These are phyloP conservation scores for Crotalus horridus DNA, from an alignment of 2,113 vertebrate genomes.

Conservation along the genomic window DNA sequence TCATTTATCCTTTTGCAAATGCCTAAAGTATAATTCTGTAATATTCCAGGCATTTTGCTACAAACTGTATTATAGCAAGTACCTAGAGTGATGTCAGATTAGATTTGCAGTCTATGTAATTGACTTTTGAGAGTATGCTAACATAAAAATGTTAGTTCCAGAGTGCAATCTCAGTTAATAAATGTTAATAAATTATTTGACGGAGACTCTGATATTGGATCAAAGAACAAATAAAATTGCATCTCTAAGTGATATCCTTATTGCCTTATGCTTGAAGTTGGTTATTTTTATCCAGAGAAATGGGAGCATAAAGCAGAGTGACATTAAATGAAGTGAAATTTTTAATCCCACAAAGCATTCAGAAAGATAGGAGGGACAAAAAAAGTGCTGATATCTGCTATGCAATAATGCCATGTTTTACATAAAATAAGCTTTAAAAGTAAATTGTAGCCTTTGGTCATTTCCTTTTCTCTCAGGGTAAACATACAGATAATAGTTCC, in stretches of 20 bases:
- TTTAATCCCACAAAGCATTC: conserved; percentile 8
- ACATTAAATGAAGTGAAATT: conserved; percentile 13
- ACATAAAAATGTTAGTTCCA: not conserved
- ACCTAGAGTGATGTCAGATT: not conserved
- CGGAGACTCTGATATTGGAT: not conserved
- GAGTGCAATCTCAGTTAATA: not conserved
- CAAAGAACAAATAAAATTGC: not conserved
- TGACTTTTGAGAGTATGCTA: not conserved
- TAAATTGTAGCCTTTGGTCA: not conserved
- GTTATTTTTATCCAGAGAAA: not conserved
- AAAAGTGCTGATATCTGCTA: not conserved
- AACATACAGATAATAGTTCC: conserved; percentile 24
- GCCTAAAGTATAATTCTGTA: not conserved
- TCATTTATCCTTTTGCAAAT: not conserved
- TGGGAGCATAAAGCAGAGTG: not conserved
- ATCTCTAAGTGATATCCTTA: not conserved
- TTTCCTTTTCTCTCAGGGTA: conserved; percentile 19
- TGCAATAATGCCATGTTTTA: not conserved
- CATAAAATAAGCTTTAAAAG: conserved; percentile 22
- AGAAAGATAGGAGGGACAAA: not conserved
- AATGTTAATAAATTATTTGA: conserved; percentile 13
- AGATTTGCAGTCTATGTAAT: not conserved
- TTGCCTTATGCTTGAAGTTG: conserved; percentile 4
- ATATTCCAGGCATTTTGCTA: not conserved
- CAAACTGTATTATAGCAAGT: not conserved